Evolutionary conservation across 2,113 vertebrate genomes (phyloP), one percentile per base, ranked within the genome.

Genomic region (Chaetodon auriga): DNA sequence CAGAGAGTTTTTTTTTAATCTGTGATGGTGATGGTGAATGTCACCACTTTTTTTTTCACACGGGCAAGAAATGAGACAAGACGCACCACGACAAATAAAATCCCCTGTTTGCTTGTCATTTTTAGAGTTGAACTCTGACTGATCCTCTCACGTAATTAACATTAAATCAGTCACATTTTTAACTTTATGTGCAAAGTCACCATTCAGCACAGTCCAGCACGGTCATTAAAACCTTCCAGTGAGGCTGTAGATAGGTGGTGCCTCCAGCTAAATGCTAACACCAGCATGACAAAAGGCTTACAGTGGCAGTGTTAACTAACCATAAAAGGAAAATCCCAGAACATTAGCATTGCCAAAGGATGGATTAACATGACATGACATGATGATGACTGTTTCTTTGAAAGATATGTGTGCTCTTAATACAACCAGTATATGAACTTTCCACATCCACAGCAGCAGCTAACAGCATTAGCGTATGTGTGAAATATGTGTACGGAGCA

Each of bases 71-170:
- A 66, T 30, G 18, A 78, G 43, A 78, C 23, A 46, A 62, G 68
- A 68, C 62, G 45, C 36, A 60, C 7, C 23, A 35, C 38, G 38
- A 58, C 58, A 12, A 77, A 25, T 51, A 25, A 62, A 1, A 74
- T 48, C 23, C 61, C 78, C 53, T 11, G 38, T 76, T 23, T 69
- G 55, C 35, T n/a, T 9, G 0, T 25, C 10, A 36, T n/a, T 62
- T 57, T 80, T 19, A 43, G 46, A 79, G 16, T 5, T 63, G 19
- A 74, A 72, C 81, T 63, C 49, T 25, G 9, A 19, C 68, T 6
- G 0, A 23, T 23, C 15, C 63, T 30, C 30, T 30, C 0, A 36
- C 49, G 55, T 21, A 55, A 53, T 43, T 54, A 45, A n/a, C 11
- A 57, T 45, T 18, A 57, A 21, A 14, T 48, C 18, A 36, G 7